These are phyloP conservation scores for Cirrhinus mrigala DNA, from an alignment of 2,797 vertebrate genomes.

Conservation along the genomic window DNA sequence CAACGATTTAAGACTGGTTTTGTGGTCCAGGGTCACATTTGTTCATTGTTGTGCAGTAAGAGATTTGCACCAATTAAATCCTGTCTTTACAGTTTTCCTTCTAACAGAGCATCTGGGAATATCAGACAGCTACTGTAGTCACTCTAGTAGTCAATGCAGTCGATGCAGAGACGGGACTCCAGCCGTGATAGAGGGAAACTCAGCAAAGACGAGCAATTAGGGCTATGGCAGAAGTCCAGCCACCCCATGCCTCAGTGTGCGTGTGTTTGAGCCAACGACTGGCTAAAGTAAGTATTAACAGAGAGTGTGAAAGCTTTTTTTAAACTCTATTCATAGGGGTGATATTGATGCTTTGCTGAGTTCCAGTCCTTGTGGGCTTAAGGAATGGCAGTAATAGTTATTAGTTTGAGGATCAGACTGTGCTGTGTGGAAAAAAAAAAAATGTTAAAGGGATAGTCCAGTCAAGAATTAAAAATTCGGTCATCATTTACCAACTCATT, in stretches of 20 bases:
- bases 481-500: neutral
- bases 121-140: constrained; percentile 19
- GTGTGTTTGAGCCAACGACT: neutral
- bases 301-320: constrained; percentile 9
- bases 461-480: neutral
- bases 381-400: neutral
- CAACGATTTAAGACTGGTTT: too few species aligned
- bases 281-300: neutral
- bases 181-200: neutral
- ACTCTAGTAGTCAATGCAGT: constrained; percentile 13
- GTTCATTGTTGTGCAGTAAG: neutral
- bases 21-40: too few species aligned
- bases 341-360: neutral
- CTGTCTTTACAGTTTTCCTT: constrained; percentile 15
- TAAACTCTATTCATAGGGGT: neutral
- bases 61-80: neutral
- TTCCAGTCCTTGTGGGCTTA: neutral
- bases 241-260: constrained; percentile 19
- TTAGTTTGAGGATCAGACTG: neutral
- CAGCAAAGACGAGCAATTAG: constrained; percentile 52
- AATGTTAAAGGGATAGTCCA: neutral
- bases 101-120: constrained; percentile 1
- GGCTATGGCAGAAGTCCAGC: constrained; percentile 37
- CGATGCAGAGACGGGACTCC: constrained; percentile 5
- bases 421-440: neutral